These are phyloP conservation scores for Acanthosepion pharaonis DNA, from an alignment of 2,888 invertebrate genomes.

Conservation along the genomic window DNA sequence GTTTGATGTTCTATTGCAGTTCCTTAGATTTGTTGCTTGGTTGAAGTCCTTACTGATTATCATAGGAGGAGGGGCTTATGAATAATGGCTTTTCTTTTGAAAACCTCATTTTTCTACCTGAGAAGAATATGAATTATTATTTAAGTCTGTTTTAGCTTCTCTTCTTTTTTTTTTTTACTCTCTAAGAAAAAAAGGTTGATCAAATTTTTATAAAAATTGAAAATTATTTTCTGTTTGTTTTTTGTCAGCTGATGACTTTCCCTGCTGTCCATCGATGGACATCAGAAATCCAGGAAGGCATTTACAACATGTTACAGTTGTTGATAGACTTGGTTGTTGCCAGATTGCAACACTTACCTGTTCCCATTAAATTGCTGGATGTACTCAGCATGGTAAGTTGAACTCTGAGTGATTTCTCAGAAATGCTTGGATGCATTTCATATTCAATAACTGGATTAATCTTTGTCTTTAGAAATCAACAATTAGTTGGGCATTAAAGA, in stretches of 20 bases:
- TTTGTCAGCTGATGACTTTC: slow-evolving; percentile 73
- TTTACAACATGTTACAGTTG: slow-evolving; percentile 76
- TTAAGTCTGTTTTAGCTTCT: not conserved
- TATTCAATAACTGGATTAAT: too few species aligned
- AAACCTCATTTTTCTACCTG: too few species aligned
- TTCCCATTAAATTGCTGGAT: slow-evolving; percentile 73
- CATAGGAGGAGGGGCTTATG: too few species aligned
- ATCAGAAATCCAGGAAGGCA: slow-evolving; percentile 76
- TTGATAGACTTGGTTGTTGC: slow-evolving; percentile 75
- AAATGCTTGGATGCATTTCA: not conserved
- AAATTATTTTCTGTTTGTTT: not conserved
- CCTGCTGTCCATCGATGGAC: slow-evolving; percentile 76
- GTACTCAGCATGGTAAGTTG: slow-evolving; percentile 72
- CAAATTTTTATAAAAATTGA: not conserved
- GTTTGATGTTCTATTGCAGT: too few species aligned
- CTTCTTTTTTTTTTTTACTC: not conserved
- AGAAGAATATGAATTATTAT: too few species aligned
- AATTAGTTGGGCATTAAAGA: too few species aligned
- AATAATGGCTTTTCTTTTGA: too few species aligned
- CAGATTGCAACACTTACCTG: slow-evolving; percentile 73
- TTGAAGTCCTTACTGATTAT: too few species aligned
- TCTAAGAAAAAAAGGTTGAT: too few species aligned
- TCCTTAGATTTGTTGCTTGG: too few species aligned
- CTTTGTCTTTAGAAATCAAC: too few species aligned
- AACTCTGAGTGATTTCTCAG: not conserved